Conservation (phyloP, 2,888 invertebrate species). For the Pyrochroa serraticornis region DNA sequence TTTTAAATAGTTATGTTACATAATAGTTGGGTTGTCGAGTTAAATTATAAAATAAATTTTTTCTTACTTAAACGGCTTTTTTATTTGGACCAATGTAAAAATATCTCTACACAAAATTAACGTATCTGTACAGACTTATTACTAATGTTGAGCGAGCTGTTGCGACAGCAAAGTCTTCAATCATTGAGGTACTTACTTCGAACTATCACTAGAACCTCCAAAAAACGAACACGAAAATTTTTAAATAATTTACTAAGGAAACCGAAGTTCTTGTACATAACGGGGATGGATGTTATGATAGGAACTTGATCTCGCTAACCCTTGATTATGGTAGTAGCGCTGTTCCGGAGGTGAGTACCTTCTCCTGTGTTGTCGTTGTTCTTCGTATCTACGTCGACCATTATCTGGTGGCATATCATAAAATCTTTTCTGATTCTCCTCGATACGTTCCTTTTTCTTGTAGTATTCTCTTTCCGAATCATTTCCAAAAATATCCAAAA, state of each 20-base stretch:
- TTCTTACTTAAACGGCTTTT: conserved; percentile 8
- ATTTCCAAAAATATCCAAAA: conserved; percentile 71
- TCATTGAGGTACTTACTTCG: no score
- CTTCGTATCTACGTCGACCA: conserved; percentile 57
- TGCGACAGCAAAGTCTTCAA: no score
- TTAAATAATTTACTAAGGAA: conserved; percentile 54
- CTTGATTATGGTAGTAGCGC: conserved; percentile 60
- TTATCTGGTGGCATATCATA: conserved; percentile 48
- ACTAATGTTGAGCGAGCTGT: not conserved
- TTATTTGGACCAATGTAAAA: conserved; percentile 36
- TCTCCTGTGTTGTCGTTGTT: conserved; percentile 56
- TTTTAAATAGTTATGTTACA: no score
- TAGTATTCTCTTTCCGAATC: conserved; percentile 65
- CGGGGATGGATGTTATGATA: conserved; percentile 70
- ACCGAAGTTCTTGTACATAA: conserved; percentile 69
- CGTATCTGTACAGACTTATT: conserved; percentile 35
- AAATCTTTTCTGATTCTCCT: conserved; percentile 35
- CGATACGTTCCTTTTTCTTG: conserved; percentile 44
- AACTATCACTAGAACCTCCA: conserved; percentile 13
- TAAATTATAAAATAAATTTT: no score
- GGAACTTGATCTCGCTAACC: conserved; percentile 60
- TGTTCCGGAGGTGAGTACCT: conserved; percentile 60
- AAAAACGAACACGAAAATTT: conserved; percentile 9
- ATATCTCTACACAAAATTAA: conserved; percentile 36
- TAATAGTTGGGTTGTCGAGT: no score